Evolutionary conservation across 1,140 invertebrate genomes (phyloP).

Genomic region (Camponotus floridanus): DNA sequence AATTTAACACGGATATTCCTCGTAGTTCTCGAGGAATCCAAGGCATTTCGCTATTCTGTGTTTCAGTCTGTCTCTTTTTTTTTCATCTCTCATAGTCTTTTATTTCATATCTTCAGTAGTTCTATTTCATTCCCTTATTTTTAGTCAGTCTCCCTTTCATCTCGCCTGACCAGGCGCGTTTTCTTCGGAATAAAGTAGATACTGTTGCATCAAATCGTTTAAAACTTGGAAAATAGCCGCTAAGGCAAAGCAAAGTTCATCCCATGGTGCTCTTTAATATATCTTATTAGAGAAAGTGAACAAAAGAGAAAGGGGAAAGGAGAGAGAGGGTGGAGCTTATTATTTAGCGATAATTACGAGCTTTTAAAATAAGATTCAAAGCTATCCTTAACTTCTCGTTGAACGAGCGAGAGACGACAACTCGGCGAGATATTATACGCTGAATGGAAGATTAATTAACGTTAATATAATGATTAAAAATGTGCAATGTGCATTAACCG

Average conservation of each 20-base stretch:
- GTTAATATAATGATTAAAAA: not conserved
- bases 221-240: conserved; percentile 66
- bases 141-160: conserved; percentile 25
- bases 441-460: conserved; percentile 71
- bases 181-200: conserved; percentile 10
- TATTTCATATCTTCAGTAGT: conserved; percentile 20
- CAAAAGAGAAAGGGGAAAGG: no score
- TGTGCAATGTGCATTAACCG: conserved; percentile 20
- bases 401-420: conserved; percentile 46
- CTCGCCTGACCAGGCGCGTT: not conserved
- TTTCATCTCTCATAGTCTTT: not conserved
- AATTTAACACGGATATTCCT: conserved; percentile 62
- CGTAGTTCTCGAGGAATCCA: conserved; percentile 4
- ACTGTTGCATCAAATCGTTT: conserved; percentile 49
- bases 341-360: conserved; percentile 78
- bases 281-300: conserved; percentile 48
- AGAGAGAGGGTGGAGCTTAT: conserved; percentile 52
- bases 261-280: conserved; percentile 49
- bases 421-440: conserved; percentile 51
- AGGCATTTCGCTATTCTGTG: conserved; percentile 26
- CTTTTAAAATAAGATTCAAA: conserved; percentile 51
- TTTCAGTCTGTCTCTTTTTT: not conserved
- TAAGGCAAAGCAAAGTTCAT: conserved; percentile 33
- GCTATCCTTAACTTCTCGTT: conserved; percentile 64
- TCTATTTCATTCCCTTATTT: conserved; percentile 21